Percentiles rank a stretch among this genome's conserved stretches.
Evolutionary conservation across 2,113 vertebrate species (phyloP).

Genomic region (Cebus imitator): DNA sequence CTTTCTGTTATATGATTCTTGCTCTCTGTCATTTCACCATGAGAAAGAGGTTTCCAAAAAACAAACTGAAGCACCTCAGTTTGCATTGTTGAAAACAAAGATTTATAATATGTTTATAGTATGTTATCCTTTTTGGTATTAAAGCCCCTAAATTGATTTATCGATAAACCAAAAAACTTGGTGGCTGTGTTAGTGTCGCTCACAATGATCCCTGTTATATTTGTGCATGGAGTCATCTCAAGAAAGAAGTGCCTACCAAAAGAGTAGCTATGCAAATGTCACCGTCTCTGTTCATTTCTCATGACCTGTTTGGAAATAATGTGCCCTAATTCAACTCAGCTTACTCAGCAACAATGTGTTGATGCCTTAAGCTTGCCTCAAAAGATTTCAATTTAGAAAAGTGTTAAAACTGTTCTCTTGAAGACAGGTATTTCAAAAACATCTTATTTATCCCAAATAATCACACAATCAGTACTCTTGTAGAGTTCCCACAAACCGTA

Average conservation of each 20-base stretch:
- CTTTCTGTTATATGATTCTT: neutral
- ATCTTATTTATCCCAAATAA: neutral
- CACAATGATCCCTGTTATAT: neutral
- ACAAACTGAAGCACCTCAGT: neutral
- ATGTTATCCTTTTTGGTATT: neutral
- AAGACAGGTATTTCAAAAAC: neutral
- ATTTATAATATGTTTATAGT: neutral
- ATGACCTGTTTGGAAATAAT: neutral
- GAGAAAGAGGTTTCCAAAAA: neutral
- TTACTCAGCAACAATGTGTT: neutral
- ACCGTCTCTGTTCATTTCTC: neutral
- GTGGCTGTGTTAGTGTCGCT: neutral
- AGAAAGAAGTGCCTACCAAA: neutral
- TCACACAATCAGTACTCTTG: neutral
- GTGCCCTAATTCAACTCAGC: neutral
- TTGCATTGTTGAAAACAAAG: neutral
- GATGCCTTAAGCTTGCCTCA: neutral
- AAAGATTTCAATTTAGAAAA: neutral
- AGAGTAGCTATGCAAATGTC: neutral
- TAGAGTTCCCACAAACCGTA: neutral
- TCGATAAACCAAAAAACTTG: neutral
- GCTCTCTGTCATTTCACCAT: neutral
- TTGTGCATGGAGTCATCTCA: neutral
- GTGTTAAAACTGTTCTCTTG: neutral
- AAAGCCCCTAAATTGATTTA: neutral